Evolutionary conservation across 2,113 vertebrate species (phyloP).

Genomic region (Mustela nigripes): DNA sequence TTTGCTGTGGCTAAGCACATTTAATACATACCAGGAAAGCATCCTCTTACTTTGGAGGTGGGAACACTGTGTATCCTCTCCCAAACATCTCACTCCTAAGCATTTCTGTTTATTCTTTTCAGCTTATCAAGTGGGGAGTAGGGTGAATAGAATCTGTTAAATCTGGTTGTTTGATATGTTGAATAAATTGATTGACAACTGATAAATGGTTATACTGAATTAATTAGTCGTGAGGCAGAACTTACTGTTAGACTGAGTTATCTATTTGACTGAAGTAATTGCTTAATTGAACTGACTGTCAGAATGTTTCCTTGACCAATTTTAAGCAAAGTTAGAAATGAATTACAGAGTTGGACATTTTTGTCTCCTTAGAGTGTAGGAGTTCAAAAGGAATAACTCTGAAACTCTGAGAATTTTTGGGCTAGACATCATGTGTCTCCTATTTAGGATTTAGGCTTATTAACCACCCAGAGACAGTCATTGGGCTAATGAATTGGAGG

Average conservation of each 20-base stretch:
- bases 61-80: background rate
- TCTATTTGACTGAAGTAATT: slow-evolving; percentile 17
- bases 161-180: slow-evolving; percentile 36
- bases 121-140: background rate
- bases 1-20: slow-evolving; percentile 21
- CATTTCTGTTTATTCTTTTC: slow-evolving; percentile 36
- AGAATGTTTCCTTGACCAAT: slow-evolving; percentile 30
- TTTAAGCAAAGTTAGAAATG: slow-evolving; percentile 37
- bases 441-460: background rate
- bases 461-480: slow-evolving; percentile 21
- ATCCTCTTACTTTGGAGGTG: slow-evolving; percentile 26
- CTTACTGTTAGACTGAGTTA: slow-evolving; percentile 26
- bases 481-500: background rate
- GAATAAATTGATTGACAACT: slow-evolving; percentile 1
- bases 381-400: slow-evolving; percentile 36
- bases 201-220: slow-evolving; percentile 26
- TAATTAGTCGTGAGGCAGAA: background rate
- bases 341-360: background rate
- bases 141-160: background rate
- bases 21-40: slow-evolving; percentile 5
- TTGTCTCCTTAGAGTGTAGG: background rate
- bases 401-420: slow-evolving; percentile 41
- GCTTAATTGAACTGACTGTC: background rate
- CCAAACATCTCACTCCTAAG: background rate
- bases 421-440: slow-evolving; percentile 30